Evolutionary conservation across 2,888 invertebrate species (phyloP).

Genomic region (Drosophila merina): DNA sequence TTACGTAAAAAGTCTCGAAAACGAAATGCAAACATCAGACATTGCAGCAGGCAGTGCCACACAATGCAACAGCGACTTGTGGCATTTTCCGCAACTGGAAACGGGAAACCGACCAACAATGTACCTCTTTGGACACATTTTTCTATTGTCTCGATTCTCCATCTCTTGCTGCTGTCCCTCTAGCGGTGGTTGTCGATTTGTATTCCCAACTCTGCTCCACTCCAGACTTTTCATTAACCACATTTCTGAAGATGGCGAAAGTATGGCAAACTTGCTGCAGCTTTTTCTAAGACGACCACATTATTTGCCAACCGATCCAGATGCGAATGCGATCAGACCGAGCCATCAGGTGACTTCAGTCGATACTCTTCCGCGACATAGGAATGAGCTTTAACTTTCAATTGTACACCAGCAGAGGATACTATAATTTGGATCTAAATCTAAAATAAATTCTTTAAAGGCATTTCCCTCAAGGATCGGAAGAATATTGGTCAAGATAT

Average conservation of each 20-base stretch:
- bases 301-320: constrained; percentile 63
- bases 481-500: neutral
- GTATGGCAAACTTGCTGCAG: constrained; percentile 62
- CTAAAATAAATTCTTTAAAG: neutral
- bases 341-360: constrained; percentile 33
- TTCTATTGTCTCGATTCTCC: constrained; percentile 51
- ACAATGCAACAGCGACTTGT: constrained; percentile 47
- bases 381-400: constrained; percentile 14
- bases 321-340: constrained; percentile 14
- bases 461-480: too few species aligned
- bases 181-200: constrained; percentile 60
- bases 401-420: neutral
- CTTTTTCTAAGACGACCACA: constrained; percentile 38
- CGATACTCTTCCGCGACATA: constrained; percentile 18
- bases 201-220: constrained; percentile 31
- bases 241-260: constrained; percentile 63
- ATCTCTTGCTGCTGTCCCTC: constrained; percentile 44
- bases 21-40: constrained; percentile 10
- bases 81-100: constrained; percentile 42
- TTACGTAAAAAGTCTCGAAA: constrained; percentile 63
- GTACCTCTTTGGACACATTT: constrained; percentile 62
- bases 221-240: constrained; percentile 63
- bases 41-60: constrained; percentile 10
- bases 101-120: constrained; percentile 49
- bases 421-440: neutral